Evolutionary conservation across 2,797 vertebrate genomes (phyloP), one percentile per base, ranked within the genome.

Genomic region (Xyrichtys novacula): DNA sequence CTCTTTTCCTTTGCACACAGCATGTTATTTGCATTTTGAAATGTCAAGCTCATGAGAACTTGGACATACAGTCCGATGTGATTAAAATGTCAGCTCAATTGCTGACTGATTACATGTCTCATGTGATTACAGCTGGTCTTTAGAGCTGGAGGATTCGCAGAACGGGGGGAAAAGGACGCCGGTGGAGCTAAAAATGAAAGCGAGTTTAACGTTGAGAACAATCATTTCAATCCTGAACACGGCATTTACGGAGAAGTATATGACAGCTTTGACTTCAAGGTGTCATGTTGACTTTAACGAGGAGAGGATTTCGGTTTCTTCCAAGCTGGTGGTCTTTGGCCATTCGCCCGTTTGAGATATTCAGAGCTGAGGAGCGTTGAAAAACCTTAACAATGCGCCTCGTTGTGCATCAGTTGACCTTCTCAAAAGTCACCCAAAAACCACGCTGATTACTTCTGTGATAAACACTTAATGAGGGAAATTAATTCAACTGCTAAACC

Each of bases 1-100:
- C 48, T 77, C 58, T 40, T 78, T 80, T 68, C 56, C 64, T 36
- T 22, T 49, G 64, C 60, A 38, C 46, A 7, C 28, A 50, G 43
- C 64, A 66, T 60, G 55, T 54, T 70, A 86, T 85, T 89, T 80
- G 78, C 83, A 86, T 85, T 88, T 82, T 53, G 14, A 88, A 90
- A 91, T 88, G 88, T 88, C 86, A 87, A 31, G 32, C 77, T 71
- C 47, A 47, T 81, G 71, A 82, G 80, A 68, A 71, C 71, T 73
- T 82, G 68, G 54, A 76, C 54, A 58, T 55, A 43, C 60, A 73
- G 65, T 70, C 66, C 36, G 67, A 71, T 80, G 65, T 81, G 44
- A 84, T 74, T 83, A 70, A 88, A 88, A 88, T 85, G 72, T 85
- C 83, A 83, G 66, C 63, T 62, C 65, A 52, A 54, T 64, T 55